Evolutionary conservation across 2,888 invertebrate species (phyloP).

Genomic region (Camptogramma bilineatum): DNA sequence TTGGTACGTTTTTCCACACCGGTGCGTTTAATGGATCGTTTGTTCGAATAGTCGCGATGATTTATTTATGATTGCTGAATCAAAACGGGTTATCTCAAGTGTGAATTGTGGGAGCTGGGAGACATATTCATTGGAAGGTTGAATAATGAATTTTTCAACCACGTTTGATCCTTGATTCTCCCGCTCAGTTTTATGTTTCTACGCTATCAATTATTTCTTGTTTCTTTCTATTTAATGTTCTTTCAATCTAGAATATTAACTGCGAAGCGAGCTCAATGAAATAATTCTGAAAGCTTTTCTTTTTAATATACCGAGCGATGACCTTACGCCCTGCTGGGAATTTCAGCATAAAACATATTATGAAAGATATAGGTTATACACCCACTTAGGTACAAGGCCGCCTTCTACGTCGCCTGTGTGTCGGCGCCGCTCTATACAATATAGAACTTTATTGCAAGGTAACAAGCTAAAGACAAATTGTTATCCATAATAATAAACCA

Average conservation of each 20-base stretch:
- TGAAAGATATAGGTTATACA: background rate
- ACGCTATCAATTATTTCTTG: slow-evolving; percentile 13
- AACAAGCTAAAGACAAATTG: background rate
- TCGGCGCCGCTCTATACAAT: background rate
- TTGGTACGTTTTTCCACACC: slow-evolving; percentile 56
- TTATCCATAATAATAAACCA: background rate
- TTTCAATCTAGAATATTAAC: slow-evolving; percentile 27
- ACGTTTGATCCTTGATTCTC: slow-evolving; percentile 26
- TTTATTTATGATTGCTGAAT: slow-evolving; percentile 31
- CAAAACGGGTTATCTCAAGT: slow-evolving; percentile 27
- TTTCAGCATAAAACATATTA: slow-evolving; percentile 19
- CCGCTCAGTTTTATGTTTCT: slow-evolving; percentile 9
- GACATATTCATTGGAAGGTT: slow-evolving; percentile 15
- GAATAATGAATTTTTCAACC: slow-evolving; percentile 21
- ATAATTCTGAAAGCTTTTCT: slow-evolving; percentile 31
- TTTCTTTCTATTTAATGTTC: slow-evolving; percentile 21
- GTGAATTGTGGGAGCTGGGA: slow-evolving; percentile 19
- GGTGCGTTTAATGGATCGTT: slow-evolving; percentile 47
- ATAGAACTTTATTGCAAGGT: background rate
- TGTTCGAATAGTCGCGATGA: slow-evolving; percentile 22
- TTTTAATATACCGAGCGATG: slow-evolving; percentile 37
- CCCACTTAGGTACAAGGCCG: slow-evolving; percentile 3
- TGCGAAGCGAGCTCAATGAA: slow-evolving; percentile 28
- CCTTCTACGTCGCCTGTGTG: background rate
- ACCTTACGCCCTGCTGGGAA: slow-evolving; percentile 28